phyloP scores from a whole-genome alignment of 2,113 vertebrate genomes.

The Pandion haliaetus region DNA sequence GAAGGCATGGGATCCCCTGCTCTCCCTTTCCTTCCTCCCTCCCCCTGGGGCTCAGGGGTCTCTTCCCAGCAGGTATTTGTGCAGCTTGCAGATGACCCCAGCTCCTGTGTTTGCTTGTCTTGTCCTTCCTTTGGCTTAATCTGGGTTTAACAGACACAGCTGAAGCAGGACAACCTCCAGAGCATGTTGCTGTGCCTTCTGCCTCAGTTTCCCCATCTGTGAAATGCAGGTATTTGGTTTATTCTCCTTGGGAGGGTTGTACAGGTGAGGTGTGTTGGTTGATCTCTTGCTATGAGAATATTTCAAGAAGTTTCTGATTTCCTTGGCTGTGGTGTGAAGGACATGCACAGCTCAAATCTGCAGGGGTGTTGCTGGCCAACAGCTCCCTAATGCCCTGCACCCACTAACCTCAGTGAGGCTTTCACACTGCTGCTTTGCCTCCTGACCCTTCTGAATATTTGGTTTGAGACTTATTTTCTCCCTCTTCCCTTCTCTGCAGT shows the following conservation, averaged over 20 bases:
- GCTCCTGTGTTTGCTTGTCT: not conserved
- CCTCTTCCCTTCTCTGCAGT: not conserved
- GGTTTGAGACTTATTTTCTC: not conserved
- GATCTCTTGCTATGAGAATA: not conserved
- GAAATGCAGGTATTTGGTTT: not conserved
- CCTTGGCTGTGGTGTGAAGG: not conserved
- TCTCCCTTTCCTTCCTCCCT: not conserved
- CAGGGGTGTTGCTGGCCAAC: not conserved
- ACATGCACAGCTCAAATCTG: not conserved
- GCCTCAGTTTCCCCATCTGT: not conserved
- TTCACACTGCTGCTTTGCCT: not conserved
- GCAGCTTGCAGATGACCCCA: accelerated
- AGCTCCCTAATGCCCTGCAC: not conserved
- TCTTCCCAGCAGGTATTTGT: not conserved
- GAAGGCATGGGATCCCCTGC: not conserved
- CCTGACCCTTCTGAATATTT: not conserved
- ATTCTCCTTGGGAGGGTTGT: not conserved
- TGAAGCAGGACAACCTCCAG: not conserved
- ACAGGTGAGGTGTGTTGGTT: not conserved
- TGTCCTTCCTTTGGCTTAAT: not conserved
- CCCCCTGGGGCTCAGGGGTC: not conserved
- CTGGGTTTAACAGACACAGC: not conserved
- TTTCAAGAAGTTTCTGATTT: not conserved
- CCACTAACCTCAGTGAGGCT: not conserved
- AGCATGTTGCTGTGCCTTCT: not conserved